Evolutionary conservation across 2,888 invertebrate species (phyloP).

Genomic region (Agrochola lota): DNA sequence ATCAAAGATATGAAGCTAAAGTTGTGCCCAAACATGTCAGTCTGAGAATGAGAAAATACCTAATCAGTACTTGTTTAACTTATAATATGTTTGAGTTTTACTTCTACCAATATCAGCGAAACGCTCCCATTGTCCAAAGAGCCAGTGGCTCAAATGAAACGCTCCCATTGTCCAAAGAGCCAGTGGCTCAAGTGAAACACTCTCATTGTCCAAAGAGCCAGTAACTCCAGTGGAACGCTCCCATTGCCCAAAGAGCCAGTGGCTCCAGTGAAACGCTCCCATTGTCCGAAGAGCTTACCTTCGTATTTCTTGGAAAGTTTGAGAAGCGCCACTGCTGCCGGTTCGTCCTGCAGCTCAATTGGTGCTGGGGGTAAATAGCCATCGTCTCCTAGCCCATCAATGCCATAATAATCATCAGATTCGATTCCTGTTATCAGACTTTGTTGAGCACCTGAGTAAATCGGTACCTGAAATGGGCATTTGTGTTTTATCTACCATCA

Average conservation of each 20-base stretch:
- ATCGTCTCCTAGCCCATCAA: conserved; percentile 93
- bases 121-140: not conserved
- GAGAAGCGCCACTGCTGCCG: conserved; percentile 91
- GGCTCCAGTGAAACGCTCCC: not conserved
- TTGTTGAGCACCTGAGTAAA: conserved; percentile 91
- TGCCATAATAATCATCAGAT: conserved; percentile 87
- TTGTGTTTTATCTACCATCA: not conserved
- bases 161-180: too few species aligned
- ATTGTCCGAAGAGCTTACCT: conserved; percentile 73
- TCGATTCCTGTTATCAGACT: conserved; percentile 77
- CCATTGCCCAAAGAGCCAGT: not conserved
- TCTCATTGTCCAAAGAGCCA: too few species aligned
- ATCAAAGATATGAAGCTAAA: too few species aligned
- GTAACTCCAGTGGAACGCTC: too few species aligned
- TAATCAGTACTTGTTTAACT: not conserved
- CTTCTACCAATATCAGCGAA: not conserved
- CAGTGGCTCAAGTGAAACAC: too few species aligned
- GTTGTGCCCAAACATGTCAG: not conserved
- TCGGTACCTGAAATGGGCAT: conserved; percentile 90
- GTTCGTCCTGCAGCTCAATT: conserved; percentile 80
- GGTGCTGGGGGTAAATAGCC: conserved; percentile 69
- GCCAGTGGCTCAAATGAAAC: not conserved
- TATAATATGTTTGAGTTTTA: not conserved
- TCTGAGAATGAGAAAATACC: not conserved
- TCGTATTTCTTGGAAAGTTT: conserved; percentile 88